Evolutionary conservation across 2,797 vertebrate species (phyloP), one percentile per base, ranked within the genome.

Genomic region (Falco cherrug): DNA sequence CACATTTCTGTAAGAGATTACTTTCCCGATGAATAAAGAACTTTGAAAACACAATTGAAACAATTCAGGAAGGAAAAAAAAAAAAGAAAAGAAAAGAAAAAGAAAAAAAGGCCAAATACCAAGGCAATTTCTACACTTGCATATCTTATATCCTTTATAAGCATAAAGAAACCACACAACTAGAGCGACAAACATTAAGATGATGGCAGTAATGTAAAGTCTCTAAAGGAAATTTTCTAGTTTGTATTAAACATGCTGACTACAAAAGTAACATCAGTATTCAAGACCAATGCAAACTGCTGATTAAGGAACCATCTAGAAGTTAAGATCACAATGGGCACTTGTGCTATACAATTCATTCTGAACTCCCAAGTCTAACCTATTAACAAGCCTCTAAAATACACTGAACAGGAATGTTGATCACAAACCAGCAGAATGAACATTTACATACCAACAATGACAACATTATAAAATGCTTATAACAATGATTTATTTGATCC

Each of bases 1-100:
- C 92, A 97, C 95, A 90, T 92, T 97, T 97, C 95, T 93, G 1
- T 24, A 70, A 39, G 7, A 29, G 20, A 76, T 20, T 54, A 91
- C 41, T 63, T 95, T 85, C 33, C 53, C 21, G 8, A 33, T 31
- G n/a, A 89, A 77, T 6, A 16, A 43, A 88, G 35, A 90, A 84
- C 64, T 93, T 63, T 67, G 61, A 86, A 86, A 93, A 89, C 11
- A 68, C 61, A 78, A 92, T 4, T 41, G 12, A 77, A 94, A 67
- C 16, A 20, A 57, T 29, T 61, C 19, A 51, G 54, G 22, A n/a
- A 61, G 37, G 35, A 37, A 37, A 37, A 37, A 63, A 64, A 43
- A 43, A 45, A 83, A 64, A 43, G 18, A 18, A 83, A 57, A 74
- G 48, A 75, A 43, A 43, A 45, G 83, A 57, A 74, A 48, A 41